phyloP scores from a whole-genome alignment of 2,888 invertebrate species.

The Leucophenga maculata region DNA sequence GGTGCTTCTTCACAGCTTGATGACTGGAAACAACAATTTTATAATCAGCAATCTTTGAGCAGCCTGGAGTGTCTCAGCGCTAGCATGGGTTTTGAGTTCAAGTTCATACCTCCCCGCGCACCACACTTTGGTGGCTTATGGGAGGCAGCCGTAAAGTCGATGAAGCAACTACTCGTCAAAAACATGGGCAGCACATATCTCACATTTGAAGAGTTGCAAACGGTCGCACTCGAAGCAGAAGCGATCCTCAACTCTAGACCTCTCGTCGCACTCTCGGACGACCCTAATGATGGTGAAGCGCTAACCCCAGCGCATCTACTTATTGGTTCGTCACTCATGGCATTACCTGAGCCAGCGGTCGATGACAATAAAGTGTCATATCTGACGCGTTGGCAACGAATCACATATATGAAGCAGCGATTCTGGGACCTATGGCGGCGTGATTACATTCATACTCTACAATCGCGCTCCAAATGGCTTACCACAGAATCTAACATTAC shows the following conservation, averaged over 20 bases:
- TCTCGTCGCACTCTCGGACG: neutral
- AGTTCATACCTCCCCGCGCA: too few species aligned
- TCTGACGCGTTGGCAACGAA: neutral
- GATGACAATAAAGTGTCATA: neutral
- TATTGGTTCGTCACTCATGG: neutral
- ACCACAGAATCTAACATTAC: slow-evolving; percentile 27
- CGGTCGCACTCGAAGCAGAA: too few species aligned
- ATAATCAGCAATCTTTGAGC: too few species aligned
- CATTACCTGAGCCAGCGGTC: neutral
- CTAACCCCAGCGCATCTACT: neutral
- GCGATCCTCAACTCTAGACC: too few species aligned
- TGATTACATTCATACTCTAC: neutral
- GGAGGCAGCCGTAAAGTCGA: too few species aligned
- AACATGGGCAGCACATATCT: neutral
- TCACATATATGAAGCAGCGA: too few species aligned
- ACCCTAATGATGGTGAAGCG: neutral
- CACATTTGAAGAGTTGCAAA: neutral
- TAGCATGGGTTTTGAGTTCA: too few species aligned
- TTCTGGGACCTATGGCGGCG: too few species aligned
- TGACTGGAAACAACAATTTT: too few species aligned
- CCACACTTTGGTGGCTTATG: too few species aligned
- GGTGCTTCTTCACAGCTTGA: too few species aligned
- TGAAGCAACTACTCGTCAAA: neutral
- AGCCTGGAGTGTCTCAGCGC: too few species aligned
- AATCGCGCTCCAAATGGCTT: neutral